Percentiles rank a stretch among this genome's conserved stretches.
phyloP scores from a whole-genome alignment of 1,140 invertebrate genomes.

The Drosophila insularis region DNA sequence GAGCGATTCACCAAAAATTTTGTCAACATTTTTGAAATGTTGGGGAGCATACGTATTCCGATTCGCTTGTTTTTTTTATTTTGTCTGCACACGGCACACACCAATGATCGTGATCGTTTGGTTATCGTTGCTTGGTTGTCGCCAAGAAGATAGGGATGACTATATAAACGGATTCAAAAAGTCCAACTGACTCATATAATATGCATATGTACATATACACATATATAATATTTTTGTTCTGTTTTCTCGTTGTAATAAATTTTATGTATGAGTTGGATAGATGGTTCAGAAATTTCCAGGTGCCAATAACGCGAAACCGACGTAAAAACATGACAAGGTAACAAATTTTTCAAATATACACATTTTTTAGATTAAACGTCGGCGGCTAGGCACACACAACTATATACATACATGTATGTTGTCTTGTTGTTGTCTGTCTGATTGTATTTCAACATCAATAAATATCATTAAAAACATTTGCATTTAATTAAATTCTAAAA shows the following conservation, averaged over 20 bases:
- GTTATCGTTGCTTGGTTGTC: slow-evolving; percentile 41
- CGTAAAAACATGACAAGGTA: slow-evolving; percentile 34
- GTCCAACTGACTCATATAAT: slow-evolving; percentile 42
- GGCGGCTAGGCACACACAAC: neutral
- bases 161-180: slow-evolving; percentile 42
- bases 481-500: slow-evolving; percentile 70
- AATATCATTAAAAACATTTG: slow-evolving; percentile 64
- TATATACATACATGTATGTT: slow-evolving; percentile 19
- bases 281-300: slow-evolving; percentile 41
- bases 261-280: slow-evolving; percentile 3
- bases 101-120: slow-evolving; percentile 4
- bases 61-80: slow-evolving; percentile 33
- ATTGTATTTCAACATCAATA: slow-evolving; percentile 41
- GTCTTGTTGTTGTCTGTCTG: slow-evolving; percentile 41
- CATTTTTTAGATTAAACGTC: slow-evolving; percentile 21
- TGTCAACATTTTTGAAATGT: slow-evolving; percentile 48
- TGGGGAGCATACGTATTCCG: slow-evolving; percentile 39
- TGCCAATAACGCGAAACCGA: slow-evolving; percentile 15
- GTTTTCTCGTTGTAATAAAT: slow-evolving; percentile 31
- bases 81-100: slow-evolving; percentile 74
- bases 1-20: slow-evolving; percentile 57
- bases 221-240: neutral
- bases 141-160: slow-evolving; percentile 64
- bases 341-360: slow-evolving; percentile 9
- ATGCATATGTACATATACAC: slow-evolving; percentile 13